These are phyloP conservation scores for Lamprologus sp. DNA, from an alignment of 2,113 vertebrate species.

Conservation along the genomic window DNA sequence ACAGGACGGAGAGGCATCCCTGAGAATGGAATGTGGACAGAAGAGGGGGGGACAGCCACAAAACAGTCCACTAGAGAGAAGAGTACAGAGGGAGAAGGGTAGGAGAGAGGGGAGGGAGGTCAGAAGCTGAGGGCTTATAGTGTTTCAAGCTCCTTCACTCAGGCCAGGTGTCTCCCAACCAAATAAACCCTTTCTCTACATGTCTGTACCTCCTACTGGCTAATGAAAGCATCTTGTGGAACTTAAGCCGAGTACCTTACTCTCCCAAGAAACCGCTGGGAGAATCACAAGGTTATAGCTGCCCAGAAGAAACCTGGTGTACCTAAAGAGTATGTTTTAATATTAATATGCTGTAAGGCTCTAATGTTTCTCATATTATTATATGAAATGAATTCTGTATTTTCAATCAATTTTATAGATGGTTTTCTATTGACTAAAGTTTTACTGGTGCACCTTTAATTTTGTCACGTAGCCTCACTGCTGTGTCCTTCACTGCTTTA, in stretches of 20 bases:
- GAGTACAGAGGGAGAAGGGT: neutral
- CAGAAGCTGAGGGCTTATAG: conserved; percentile 36
- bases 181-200: conserved; percentile 41
- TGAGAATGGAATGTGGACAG: conserved; percentile 76
- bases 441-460: neutral
- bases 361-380: neutral
- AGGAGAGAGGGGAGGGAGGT: conserved; percentile 19
- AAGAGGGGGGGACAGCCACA: conserved; percentile 39
- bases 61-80: conserved; percentile 46
- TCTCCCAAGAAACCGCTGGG: neutral
- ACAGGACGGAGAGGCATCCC: conserved; percentile 77
- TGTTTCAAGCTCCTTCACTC: conserved; percentile 37
- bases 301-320: neutral
- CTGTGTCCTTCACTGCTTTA: neutral
- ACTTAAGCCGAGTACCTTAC: neutral
- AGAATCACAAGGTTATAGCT: neutral
- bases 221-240: neutral
- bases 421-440: neutral
- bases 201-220: conserved; percentile 21
- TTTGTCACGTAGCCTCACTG: neutral
- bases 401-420: neutral
- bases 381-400: neutral
- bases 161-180: conserved; percentile 60
- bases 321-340: neutral
- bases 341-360: neutral